Percentiles rank a stretch among this genome's conserved stretches.
These are phyloP conservation scores for Callyntrura guangdongensis DNA, from an alignment of 2,888 invertebrate species.

Conservation along the genomic window DNA sequence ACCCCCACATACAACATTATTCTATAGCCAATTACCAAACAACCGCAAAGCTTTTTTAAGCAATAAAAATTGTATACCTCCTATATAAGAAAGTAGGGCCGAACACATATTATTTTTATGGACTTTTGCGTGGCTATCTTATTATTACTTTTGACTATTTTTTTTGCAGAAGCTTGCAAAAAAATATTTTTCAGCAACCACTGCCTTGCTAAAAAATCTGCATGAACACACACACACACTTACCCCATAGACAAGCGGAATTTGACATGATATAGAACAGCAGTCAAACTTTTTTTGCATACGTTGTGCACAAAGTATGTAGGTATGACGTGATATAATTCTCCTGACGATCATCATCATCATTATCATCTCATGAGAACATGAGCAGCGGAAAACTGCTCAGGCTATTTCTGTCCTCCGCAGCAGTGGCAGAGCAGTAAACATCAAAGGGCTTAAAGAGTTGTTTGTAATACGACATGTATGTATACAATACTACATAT, in stretches of 20 bases:
- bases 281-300: not conserved
- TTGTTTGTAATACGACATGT: no score
- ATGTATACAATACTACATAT: not conserved
- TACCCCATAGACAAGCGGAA: not conserved
- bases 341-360: not conserved
- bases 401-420: conserved; percentile 76
- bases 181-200: not conserved
- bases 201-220: conserved; percentile 1
- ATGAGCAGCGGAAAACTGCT: conserved; percentile 56
- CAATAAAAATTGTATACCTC: not conserved
- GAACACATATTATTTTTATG: not conserved
- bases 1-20: not conserved
- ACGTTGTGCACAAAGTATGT: conserved; percentile 7
- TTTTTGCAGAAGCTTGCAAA: conserved; percentile 1
- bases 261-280: not conserved
- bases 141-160: not conserved
- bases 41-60: not conserved
- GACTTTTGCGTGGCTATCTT: not conserved
- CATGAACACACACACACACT: not conserved
- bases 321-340: not conserved
- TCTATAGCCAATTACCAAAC: not conserved
- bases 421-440: not conserved
- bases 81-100: not conserved
- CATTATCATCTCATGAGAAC: not conserved
- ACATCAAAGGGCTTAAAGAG: not conserved